Conservation (phyloP, 2,113 vertebrate species). For the Caranx ignobilis region DNA sequence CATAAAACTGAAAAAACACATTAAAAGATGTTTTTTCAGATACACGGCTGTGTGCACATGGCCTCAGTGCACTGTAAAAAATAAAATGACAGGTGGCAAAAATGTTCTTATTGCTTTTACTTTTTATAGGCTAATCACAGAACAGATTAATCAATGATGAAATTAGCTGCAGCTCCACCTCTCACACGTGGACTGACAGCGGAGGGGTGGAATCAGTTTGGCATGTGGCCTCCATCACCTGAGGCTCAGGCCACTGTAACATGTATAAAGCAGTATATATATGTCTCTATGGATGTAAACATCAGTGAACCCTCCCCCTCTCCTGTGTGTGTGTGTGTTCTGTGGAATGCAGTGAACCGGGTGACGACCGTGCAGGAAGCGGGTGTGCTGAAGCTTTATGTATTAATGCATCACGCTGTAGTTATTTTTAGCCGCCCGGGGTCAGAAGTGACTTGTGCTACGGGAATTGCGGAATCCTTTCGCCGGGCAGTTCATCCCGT, state of each 20-base stretch:
- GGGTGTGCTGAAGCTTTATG: conserved; percentile 40
- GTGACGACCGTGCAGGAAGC: conserved; percentile 59
- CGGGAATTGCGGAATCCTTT: conserved; percentile 78
- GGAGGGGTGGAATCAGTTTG: background rate
- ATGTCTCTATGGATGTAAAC: background rate
- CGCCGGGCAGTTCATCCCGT: conserved; percentile 65
- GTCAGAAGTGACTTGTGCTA: conserved; percentile 73
- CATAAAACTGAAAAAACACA: too few species aligned
- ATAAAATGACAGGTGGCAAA: too few species aligned
- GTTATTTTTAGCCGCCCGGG: conserved; percentile 86
- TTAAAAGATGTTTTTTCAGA: too few species aligned
- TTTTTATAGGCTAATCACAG: background rate
- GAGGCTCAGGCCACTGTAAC: background rate
- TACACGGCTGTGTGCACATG: too few species aligned
- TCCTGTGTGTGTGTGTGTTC: background rate
- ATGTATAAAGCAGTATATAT: background rate
- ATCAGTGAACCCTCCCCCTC: background rate
- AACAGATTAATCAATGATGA: background rate
- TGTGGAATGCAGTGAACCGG: conserved; percentile 31
- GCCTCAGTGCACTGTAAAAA: too few species aligned
- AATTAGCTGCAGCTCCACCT: background rate
- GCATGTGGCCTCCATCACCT: conserved; percentile 27
- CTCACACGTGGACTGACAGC: too few species aligned
- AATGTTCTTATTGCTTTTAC: background rate
- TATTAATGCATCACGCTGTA: conserved; percentile 68